Evolutionary conservation across 1,140 invertebrate species (phyloP).

Genomic region (Caenorhabditis elegans): WBcel235 BX284604.4:12991501-12992000

Average conservation of each 20-base stretch:
- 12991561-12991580: not conserved
- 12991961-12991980: too few species aligned
- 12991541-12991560: not conserved
- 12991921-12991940: too few species aligned
- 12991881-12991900: not conserved
- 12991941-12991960: too few species aligned
- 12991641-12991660: not conserved
- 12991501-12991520: not conserved
- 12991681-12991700: too few species aligned
- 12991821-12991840: not conserved
- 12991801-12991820: not conserved
- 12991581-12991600: not conserved
- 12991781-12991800: not conserved
- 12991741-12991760: too few species aligned
- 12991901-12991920: too few species aligned
- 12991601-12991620: not conserved
- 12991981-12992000: too few species aligned
- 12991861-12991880: not conserved
- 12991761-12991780: not conserved
- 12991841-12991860: not conserved
- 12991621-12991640: not conserved
- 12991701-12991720: too few species aligned
- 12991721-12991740: too few species aligned
- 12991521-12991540: not conserved
- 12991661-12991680: not conserved